Conservation (phyloP, 23 tunicate genomes). For the Trididemnum nubilum region DNA sequence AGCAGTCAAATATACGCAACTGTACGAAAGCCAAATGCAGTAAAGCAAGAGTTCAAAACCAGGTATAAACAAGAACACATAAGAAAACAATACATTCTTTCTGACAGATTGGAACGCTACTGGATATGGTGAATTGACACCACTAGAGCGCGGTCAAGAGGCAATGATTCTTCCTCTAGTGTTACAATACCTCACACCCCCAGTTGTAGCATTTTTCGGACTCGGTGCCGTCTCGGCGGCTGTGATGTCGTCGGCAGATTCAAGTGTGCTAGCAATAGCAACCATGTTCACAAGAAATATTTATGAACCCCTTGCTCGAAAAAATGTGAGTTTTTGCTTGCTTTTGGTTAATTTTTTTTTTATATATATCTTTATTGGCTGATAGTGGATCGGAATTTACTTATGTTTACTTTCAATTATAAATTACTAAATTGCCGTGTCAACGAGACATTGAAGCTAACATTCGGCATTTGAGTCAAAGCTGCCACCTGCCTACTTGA, state of each 20-base stretch:
- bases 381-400: neutral
- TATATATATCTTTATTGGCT: neutral
- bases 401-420: no score
- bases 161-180: slow-evolving; percentile 74
- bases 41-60: no score
- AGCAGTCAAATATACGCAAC: no score
- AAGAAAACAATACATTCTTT: slow-evolving; percentile 4
- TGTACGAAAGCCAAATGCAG: no score
- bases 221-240: slow-evolving; percentile 93
- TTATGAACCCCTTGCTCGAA: slow-evolving; percentile 41
- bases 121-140: slow-evolving; percentile 18
- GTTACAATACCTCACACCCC: slow-evolving; percentile 64
- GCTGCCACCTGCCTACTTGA: no score
- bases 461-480: no score
- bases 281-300: slow-evolving; percentile 71
- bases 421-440: no score
- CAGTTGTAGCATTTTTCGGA: slow-evolving; percentile 62
- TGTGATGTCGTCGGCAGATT: slow-evolving; percentile 89
- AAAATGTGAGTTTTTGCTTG: slow-evolving; percentile 18
- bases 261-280: slow-evolving; percentile 67
- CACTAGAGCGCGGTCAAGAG: slow-evolving; percentile 29
- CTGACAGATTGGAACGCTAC: slow-evolving; percentile 58
- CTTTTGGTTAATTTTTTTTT: neutral
- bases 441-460: no score
- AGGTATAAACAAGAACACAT: no score